phyloP scores from a whole-genome alignment of 2,113 vertebrate genomes.

The Halichoerus grypus region DNA sequence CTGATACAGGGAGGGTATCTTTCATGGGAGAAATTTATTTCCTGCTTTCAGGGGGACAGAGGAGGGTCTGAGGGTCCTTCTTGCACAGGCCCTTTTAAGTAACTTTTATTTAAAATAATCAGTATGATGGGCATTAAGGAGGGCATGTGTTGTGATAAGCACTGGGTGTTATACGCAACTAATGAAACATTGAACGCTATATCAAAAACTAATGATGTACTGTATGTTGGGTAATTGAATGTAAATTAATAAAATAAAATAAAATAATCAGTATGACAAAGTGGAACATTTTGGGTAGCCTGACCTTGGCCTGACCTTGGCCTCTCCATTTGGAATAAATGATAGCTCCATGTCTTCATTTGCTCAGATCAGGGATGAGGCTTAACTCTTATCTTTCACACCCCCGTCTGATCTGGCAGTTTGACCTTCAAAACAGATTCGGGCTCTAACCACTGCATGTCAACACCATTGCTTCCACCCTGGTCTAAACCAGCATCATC shows the following conservation, averaged over 20 bases:
- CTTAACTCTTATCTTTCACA: not conserved
- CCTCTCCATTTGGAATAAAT: not conserved
- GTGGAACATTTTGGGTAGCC: not conserved
- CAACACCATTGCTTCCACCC: not conserved
- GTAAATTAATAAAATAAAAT: not conserved
- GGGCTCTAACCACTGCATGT: accelerated
- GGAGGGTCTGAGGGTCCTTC: not conserved
- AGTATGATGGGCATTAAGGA: not conserved
- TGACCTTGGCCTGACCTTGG: not conserved
- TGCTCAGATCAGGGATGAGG: not conserved
- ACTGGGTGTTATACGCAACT: not conserved
- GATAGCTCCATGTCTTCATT: too few relatives aligned
- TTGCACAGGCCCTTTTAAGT: not conserved
- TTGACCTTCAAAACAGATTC: not conserved
- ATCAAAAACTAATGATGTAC: not conserved
- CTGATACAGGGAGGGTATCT: not conserved
- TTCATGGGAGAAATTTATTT: not conserved
- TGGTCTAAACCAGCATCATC: not conserved
- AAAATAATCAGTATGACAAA: not conserved
- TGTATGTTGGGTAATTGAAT: not conserved
- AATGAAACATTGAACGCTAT: not conserved
- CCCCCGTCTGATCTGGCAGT: not conserved
- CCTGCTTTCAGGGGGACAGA: not conserved
- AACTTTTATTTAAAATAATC: not conserved
- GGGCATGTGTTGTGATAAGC: not conserved